Evolutionary conservation across 2,797 vertebrate species (phyloP), one percentile per base, ranked within the genome.

Genomic region (Zalophus californianus): DNA sequence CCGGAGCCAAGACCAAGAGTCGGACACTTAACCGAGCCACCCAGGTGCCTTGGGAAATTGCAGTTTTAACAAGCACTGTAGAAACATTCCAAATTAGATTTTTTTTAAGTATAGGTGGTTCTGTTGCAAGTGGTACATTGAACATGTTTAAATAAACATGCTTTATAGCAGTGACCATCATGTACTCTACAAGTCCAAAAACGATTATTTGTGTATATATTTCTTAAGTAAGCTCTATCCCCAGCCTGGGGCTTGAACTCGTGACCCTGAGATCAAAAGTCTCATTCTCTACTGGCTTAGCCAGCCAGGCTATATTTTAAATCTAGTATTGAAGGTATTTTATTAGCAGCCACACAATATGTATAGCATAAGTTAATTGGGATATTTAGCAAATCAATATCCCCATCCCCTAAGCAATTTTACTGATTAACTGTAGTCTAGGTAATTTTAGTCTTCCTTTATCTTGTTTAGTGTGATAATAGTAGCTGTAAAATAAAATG

Each of bases 401-500:
- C 23, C 25, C 48, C 8, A 41, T 92, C 66, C 84, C 27, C 20
- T 83, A 38, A 77, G 50, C 25, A 75, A 56, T 38, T 85, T 66
- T 90, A 44, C 64, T 66, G 29, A 32, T 64, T 9, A 66, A n/a
- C 32, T 66, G 64, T 78, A 54, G 29, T 48, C 13, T 52, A 16
- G 50, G 23, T 44, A 79, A 48, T 38, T 92, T 77, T 64, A 79
- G 29, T 56, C 64, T 27, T 68, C 29, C 77, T 87, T 56, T 86
- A 56, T 91, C 77, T 66, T 92, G 38, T 66, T 92, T 77, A 83
- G 50, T 66, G 38, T 95, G 52, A 54, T 68, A 86, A 60, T 86
- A 29, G 15, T 91, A 41, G 41, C 9, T 72, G 21, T 77, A 60
- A 92, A 88, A 64, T 64, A 73, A 82, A 82, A 83, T 27, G 12